Conservation (phyloP, 2,797 vertebrate species). For the Chlorospingus semifuscus region DNA sequence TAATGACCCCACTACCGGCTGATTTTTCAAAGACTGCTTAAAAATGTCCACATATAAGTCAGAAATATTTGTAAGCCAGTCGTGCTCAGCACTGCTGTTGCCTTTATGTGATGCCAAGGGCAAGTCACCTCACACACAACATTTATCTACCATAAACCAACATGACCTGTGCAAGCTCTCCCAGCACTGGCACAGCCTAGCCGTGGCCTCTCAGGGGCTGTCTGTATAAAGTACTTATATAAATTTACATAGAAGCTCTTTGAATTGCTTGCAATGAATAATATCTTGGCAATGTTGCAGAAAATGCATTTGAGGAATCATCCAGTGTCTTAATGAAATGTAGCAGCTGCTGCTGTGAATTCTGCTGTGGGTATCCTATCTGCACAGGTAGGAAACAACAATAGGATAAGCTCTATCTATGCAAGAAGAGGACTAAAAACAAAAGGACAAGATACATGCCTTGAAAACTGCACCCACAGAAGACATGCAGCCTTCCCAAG, state of each 20-base stretch:
- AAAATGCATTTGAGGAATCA: not conserved
- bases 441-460: not conserved
- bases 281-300: not conserved
- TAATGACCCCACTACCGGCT: not conserved
- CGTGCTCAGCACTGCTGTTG: not conserved
- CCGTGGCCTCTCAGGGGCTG: fast-evolving
- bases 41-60: not conserved
- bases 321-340: not conserved
- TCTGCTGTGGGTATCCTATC: not conserved
- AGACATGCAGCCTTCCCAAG: not conserved
- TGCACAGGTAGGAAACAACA: not conserved
- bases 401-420: not conserved
- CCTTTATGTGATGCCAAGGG: not conserved
- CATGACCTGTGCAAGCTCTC: not conserved
- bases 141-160: not conserved
- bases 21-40: not conserved
- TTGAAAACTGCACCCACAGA: not conserved
- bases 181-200: not conserved
- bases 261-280: not conserved
- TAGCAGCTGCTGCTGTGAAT: not conserved
- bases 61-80: not conserved
- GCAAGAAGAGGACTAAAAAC: not conserved
- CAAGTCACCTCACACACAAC: not conserved
- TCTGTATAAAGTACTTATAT: not conserved
- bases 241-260: not conserved